phyloP scores from a whole-genome alignment of 2,797 vertebrate species.

The Cossypha heuglini region DNA sequence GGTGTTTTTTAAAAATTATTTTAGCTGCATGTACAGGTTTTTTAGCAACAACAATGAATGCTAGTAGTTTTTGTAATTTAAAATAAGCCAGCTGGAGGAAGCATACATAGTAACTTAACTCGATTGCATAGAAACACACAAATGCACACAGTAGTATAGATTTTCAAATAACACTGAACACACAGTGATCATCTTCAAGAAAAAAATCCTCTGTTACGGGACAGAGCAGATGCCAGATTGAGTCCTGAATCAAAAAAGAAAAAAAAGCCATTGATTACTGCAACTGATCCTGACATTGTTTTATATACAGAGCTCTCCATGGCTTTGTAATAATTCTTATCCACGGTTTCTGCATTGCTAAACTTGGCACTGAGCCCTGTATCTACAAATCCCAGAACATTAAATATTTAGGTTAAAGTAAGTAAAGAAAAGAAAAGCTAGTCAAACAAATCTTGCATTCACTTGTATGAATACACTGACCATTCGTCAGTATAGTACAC shows the following conservation, averaged over 20 bases:
- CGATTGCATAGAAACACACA: background rate
- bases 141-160: background rate
- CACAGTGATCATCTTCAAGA: slow-evolving; percentile 15
- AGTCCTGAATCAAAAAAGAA: slow-evolving; percentile 9
- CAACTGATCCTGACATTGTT: background rate
- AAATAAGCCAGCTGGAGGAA: background rate
- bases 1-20: background rate
- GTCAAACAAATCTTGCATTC: slow-evolving; percentile 51
- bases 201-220: background rate
- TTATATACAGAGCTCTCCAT: background rate
- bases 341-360: slow-evolving; percentile 7
- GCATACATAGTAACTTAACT: background rate
- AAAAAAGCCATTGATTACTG: slow-evolving; percentile 24
- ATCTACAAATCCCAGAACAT: slow-evolving; percentile 32
- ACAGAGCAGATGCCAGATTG: background rate
- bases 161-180: slow-evolving; percentile 26
- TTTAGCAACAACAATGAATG: background rate
- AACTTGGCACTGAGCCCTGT: slow-evolving; percentile 11
- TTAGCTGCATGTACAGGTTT: background rate
- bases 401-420: slow-evolving; percentile 66
- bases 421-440: slow-evolving; percentile 40
- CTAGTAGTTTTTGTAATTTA: slow-evolving; percentile 41
- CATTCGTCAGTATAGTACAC: background rate
- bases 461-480: background rate
- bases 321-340: slow-evolving; percentile 1